Evolutionary conservation across 2,113 vertebrate genomes (phyloP), one percentile per base, ranked within the genome.

Genomic region (Nibea coibor): DNA sequence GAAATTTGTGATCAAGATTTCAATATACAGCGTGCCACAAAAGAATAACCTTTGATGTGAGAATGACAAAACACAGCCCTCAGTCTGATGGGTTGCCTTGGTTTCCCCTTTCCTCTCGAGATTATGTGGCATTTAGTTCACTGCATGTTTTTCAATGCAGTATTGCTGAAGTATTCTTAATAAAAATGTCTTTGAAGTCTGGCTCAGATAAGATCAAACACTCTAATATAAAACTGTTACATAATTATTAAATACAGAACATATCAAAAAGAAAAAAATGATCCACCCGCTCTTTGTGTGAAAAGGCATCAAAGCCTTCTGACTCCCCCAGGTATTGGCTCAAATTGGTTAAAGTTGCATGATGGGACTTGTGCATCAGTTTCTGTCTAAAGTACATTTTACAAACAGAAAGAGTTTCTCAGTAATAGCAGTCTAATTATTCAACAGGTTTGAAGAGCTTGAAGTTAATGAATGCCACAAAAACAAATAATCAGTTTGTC

Each of bases 201-300:
- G 63, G 35, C 64, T 84, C 74, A 53, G 90, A 94, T 92, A 39
- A 88, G 92, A 94, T 95, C 93, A 94, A 94, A 93, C 85, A 72
- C 58, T 83, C 47, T 61, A 54, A 91, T 87, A 77, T 82, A 48
- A 93, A 93, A 80, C 56, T 51, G 59, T 78, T 71, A 81, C 62
- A 75, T 78, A 84, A 89, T 92, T 83, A 89, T 83, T 65, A 91
- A 91, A 88, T 39, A 24, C 50, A 61, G 31, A 71, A 59, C 19
- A 1, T 51, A 64, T 82, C 43, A 73, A 72, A 20, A 54, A 64
- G 67, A 72, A 47, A 70, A 26, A 22, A 4, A 57, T 69, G 35
- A 75, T 75, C 59, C 50, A 50, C 42, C 35, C 24, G 6, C 58
- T 80, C 70, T 78, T 78, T 75, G 67, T 84, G 50, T 79, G 75